These are phyloP conservation scores for Melanerpes aurifrons DNA, from an alignment of 2,113 vertebrate species.

Conservation along the genomic window DNA sequence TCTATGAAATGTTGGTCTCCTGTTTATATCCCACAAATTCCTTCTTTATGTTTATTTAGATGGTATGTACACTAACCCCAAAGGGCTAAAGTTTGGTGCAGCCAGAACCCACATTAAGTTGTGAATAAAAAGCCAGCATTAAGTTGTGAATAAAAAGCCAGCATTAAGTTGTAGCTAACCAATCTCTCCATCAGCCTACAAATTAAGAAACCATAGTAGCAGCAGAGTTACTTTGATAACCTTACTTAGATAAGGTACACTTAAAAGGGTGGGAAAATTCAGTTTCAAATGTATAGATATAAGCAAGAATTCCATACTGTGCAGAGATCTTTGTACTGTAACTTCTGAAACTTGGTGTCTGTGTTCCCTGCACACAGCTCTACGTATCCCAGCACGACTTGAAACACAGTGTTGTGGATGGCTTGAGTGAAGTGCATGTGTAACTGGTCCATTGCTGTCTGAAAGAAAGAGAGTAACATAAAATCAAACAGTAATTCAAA, in stretches of 20 bases:
- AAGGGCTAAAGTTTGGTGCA: not conserved
- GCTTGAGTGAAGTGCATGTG: constrained; percentile 99
- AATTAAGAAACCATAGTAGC: not conserved
- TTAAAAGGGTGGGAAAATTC: not conserved
- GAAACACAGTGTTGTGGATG: constrained; percentile 98
- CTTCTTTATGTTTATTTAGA: not conserved
- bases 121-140: not conserved
- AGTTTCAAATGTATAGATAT: not conserved
- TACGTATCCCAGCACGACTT: constrained; percentile 97
- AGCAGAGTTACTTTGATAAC: not conserved
- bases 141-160: not conserved
- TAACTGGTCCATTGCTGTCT: constrained; percentile 99
- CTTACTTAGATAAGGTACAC: not conserved
- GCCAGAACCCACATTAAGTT: not conserved
- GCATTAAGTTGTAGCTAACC: not conserved
- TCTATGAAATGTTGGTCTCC: not conserved
- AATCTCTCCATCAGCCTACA: not conserved
- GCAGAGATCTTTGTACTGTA: constrained; percentile 97
- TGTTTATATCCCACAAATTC: not conserved
- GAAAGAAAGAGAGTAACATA: constrained; percentile 41
- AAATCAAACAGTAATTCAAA: not conserved
- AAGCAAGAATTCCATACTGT: constrained; percentile 80
- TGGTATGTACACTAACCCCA: not conserved
- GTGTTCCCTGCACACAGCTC: constrained; percentile 96
- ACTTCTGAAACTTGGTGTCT: constrained; percentile 98